phyloP scores from a whole-genome alignment of 2,888 invertebrate genomes.

The Caenorhabditis sp. region DNA sequence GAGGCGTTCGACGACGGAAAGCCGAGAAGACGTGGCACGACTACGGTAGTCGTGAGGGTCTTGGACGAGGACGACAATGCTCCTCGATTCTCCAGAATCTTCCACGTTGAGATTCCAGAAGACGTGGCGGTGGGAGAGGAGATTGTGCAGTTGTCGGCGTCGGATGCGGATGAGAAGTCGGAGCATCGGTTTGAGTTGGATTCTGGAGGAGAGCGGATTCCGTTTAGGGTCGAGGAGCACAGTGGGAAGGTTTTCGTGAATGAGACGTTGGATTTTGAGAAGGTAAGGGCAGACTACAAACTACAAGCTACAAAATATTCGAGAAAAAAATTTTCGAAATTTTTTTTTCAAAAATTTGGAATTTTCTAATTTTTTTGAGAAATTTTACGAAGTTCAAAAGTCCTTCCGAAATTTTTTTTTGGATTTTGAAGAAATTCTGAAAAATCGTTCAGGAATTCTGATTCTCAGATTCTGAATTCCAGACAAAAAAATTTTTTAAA shows the following conservation, averaged over 20 bases:
- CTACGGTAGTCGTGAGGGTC: constrained; percentile 84
- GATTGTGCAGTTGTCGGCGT: constrained; percentile 66
- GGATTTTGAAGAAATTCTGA: too few species aligned
- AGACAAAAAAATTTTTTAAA: too few species aligned
- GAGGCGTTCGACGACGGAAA: constrained; percentile 91
- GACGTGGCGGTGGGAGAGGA: constrained; percentile 60
- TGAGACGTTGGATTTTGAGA: constrained; percentile 68
- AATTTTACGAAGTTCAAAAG: too few species aligned
- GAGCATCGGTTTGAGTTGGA: constrained; percentile 67
- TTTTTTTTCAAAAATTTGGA: too few species aligned
- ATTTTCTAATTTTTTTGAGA: too few species aligned
- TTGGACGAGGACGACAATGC: constrained; percentile 96
- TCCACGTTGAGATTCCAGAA: constrained; percentile 72
- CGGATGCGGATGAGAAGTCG: constrained; percentile 67
- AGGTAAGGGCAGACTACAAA: constrained; percentile 40
- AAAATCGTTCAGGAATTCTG: too few species aligned
- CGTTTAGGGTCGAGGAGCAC: constrained; percentile 60
- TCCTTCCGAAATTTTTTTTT: too few species aligned
- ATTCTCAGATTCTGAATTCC: too few species aligned
- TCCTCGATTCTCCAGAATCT: constrained; percentile 88
- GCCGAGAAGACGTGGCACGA: constrained; percentile 85
- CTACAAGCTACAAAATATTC: background rate
- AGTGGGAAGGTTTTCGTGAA: constrained; percentile 65
- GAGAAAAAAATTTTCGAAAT: background rate
- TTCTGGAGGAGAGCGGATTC: constrained; percentile 17